Evolutionary conservation across 2,888 invertebrate species (phyloP), one percentile per base, ranked within the genome.

Genomic region (Heteropelma amictum): DNA sequence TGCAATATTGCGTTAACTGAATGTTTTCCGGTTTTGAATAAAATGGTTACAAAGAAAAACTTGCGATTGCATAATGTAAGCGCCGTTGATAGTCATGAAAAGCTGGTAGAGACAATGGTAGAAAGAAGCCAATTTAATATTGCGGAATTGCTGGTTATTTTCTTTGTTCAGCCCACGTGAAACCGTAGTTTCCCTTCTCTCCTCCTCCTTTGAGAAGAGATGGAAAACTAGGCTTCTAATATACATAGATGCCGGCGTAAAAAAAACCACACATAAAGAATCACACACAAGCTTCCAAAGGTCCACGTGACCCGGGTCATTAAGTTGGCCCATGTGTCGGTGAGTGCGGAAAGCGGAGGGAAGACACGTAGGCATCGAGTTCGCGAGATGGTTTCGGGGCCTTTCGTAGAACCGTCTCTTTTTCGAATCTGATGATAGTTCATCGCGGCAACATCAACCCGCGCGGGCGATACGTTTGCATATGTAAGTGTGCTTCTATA

Each of bases 101-200:
- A 38, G 14, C 10, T 3, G 10, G 12, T 2, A 38, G 26, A 40
- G 23, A 23, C 12, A 56, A 6, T 14, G 17, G 17, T 10, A 51
- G 14, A 28, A 17, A 51, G 30, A 30, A 4, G 17, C 14, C 7
- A 12, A 3, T 14, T 12, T 35, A 6, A 8, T 19, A 12, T 19
- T 19, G n/a, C 10, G 30, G 30, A 53, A 53, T 53, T 53, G 51
- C n/a, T 30, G 33, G 51, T 21, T 45, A 4, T 21, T 45, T 10
- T 19, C 19, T 10, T 21, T 19, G 10, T 81, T 89, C 5, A 54
- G 75, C 28, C 84, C 82, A 10, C 73, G 80, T 2, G 85, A 89
- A 76, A 53, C 7, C 30, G 6, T 12, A 2, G 14, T 19, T 2
- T 19, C 7, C 1, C 19, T 17, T 42, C 42, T 42, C 42, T 42